phyloP scores from a whole-genome alignment of 2,797 vertebrate genomes.

The Lycodopsis pacificus region DNA sequence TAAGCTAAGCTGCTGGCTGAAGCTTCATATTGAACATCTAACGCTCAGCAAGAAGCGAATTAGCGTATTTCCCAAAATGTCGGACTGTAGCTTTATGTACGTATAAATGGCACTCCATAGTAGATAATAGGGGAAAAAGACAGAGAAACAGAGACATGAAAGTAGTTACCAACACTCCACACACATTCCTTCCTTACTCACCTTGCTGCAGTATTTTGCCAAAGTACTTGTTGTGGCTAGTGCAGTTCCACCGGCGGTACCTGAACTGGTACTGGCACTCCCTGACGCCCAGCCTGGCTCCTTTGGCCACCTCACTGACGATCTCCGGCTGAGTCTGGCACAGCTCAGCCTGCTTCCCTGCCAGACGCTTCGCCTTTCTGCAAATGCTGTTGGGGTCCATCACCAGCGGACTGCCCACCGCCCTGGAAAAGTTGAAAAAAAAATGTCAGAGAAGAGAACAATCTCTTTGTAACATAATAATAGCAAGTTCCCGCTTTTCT shows the following conservation, averaged over 20 bases:
- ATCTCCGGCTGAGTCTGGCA: constrained; percentile 98
- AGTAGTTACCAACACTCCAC: neutral
- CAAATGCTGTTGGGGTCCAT: constrained; percentile 99
- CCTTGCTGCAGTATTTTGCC: constrained; percentile 98
- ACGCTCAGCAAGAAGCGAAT: neutral
- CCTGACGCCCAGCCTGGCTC: constrained; percentile 93
- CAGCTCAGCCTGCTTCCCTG: constrained; percentile 94
- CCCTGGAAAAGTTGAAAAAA: constrained; percentile 84
- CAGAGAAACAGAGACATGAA: neutral
- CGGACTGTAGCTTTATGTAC: neutral
- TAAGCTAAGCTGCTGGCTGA: neutral
- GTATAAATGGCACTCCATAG: neutral
- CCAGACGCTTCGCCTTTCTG: constrained; percentile 95
- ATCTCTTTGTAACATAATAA: constrained; percentile 12
- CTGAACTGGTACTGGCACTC: constrained; percentile 99
- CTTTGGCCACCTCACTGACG: constrained; percentile 94
- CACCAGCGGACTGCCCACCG: constrained; percentile 98
- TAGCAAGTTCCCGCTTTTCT: neutral
- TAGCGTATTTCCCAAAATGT: neutral
- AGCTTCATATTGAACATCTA: neutral
- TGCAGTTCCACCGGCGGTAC: constrained; percentile 98
- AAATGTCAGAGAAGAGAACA: constrained; percentile 20
- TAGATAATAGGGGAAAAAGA: neutral
- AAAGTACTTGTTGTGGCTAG: constrained; percentile 98
- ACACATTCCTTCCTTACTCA: constrained; percentile 71